phyloP scores from a whole-genome alignment of 2,888 invertebrate species.

The Athalia rosae region DNA sequence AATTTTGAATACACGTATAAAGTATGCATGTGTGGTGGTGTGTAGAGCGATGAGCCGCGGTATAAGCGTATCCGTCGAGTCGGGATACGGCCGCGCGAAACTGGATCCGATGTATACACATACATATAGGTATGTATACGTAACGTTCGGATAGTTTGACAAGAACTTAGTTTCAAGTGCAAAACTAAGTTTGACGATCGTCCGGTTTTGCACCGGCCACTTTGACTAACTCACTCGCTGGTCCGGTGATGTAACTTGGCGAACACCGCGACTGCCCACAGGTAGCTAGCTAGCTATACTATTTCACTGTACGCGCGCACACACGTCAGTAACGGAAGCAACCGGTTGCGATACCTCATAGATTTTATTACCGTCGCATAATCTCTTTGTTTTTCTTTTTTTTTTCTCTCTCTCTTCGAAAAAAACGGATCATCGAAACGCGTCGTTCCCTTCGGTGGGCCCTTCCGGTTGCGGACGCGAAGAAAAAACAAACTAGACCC shows the following conservation, averaged over 20 bases:
- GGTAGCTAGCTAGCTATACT: too few relatives aligned
- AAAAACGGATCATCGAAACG: too few relatives aligned
- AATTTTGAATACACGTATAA: neutral
- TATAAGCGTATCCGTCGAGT: neutral
- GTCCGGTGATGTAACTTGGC: constrained; percentile 71
- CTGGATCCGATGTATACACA: constrained; percentile 4
- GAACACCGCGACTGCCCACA: too few relatives aligned
- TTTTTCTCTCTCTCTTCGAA: too few relatives aligned
- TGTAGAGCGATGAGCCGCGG: too few relatives aligned
- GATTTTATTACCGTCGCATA: too few relatives aligned
- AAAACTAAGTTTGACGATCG: constrained; percentile 67
- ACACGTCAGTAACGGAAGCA: constrained; percentile 62
- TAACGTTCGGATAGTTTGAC: constrained; percentile 60
- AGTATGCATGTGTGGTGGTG: neutral
- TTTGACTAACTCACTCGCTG: constrained; percentile 71
- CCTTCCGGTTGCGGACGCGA: too few relatives aligned
- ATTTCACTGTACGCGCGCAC: too few relatives aligned
- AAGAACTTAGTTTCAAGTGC: constrained; percentile 67
- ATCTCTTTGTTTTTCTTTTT: too few relatives aligned
- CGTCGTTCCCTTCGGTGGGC: too few relatives aligned
- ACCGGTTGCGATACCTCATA: constrained; percentile 19
- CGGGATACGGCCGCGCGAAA: neutral
- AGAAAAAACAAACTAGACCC: too few relatives aligned
- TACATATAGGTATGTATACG: neutral
- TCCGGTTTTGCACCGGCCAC: constrained; percentile 67